phyloP scores from a whole-genome alignment of 2,797 vertebrate genomes.

The Schizopygopsis malacanthus region DNA sequence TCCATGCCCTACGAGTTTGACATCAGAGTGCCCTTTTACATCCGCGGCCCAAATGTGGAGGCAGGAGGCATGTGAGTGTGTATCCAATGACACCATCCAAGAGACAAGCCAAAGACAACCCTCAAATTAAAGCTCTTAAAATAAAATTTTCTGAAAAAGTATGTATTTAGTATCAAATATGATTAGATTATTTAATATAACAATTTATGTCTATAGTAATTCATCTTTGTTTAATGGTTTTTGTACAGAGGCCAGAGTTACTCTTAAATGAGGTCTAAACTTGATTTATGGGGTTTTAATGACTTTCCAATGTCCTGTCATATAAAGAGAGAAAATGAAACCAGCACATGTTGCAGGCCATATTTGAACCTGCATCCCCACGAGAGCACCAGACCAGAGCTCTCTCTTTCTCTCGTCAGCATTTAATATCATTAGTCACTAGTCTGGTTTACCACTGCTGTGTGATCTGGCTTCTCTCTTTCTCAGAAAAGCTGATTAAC shows the following conservation, averaged over 20 bases:
- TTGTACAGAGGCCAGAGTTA: background rate
- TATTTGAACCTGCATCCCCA: background rate
- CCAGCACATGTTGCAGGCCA: slow-evolving; percentile 21
- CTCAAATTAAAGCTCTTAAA: background rate
- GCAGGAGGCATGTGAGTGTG: slow-evolving; percentile 86
- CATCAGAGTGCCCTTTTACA: slow-evolving; percentile 94
- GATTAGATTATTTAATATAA: too few relatives aligned
- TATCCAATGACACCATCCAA: background rate
- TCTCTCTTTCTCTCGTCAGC: slow-evolving; percentile 15
- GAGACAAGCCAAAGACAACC: background rate
- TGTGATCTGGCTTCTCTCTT: slow-evolving; percentile 29
- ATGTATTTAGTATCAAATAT: background rate
- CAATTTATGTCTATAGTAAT: background rate
- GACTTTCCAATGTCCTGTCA: slow-evolving; percentile 4
- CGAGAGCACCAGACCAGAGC: slow-evolving; percentile 3
- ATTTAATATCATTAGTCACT: slow-evolving; percentile 45
- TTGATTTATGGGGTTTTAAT: slow-evolving; percentile 19
- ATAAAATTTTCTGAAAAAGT: background rate
- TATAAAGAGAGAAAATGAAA: slow-evolving; percentile 1
- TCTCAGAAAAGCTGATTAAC: slow-evolving; percentile 51
- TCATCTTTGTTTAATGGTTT: slow-evolving; percentile 2
- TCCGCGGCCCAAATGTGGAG: slow-evolving; percentile 94
- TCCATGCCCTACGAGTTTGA: slow-evolving; percentile 98
- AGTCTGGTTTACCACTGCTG: slow-evolving; percentile 42
- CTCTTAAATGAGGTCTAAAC: slow-evolving; percentile 13